A percentile compares a stretch with the other conserved stretches of the same genome.
phyloP scores from a whole-genome alignment of 2,113 vertebrate species.

The Menura novaehollandiae region DNA sequence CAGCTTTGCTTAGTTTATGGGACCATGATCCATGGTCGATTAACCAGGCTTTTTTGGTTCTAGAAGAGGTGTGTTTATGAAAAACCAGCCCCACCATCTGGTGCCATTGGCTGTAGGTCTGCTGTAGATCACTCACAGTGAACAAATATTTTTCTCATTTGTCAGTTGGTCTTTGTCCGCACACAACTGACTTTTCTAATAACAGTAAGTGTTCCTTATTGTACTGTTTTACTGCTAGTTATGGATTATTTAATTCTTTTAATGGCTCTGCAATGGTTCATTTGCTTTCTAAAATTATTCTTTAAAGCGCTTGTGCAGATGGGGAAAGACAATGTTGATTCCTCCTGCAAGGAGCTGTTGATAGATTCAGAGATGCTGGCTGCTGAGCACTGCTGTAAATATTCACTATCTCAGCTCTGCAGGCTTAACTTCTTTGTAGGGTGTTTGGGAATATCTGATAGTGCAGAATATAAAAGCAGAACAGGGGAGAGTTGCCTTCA shows the following conservation, averaged over 20 bases:
- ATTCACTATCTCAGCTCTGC: conserved; percentile 4
- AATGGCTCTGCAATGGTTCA: not conserved
- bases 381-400: conserved; percentile 6
- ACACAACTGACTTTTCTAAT: not conserved
- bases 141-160: conserved; percentile 8
- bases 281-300: conserved; percentile 33
- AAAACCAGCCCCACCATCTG: not conserved
- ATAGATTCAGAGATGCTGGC: conserved; percentile 3
- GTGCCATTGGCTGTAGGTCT: not conserved
- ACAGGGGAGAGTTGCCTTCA: not conserved
- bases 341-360: not conserved
- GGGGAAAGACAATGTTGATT: not conserved
- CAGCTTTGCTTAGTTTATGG: not conserved
- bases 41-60: not conserved
- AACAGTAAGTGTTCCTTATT: not conserved
- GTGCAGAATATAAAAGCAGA: not conserved
- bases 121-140: not conserved
- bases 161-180: not conserved
- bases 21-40: not conserved
- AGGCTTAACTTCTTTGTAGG: not conserved
- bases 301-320: not conserved
- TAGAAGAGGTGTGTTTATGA: not conserved
- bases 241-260: conserved; percentile 45
- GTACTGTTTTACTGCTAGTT: conserved; percentile 1
- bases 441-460: conserved; percentile 22